Percentiles rank a stretch among this genome's conserved stretches.
Evolutionary conservation across 2,113 vertebrate genomes (phyloP).

Genomic region (Rhodinocichla rosea): DNA sequence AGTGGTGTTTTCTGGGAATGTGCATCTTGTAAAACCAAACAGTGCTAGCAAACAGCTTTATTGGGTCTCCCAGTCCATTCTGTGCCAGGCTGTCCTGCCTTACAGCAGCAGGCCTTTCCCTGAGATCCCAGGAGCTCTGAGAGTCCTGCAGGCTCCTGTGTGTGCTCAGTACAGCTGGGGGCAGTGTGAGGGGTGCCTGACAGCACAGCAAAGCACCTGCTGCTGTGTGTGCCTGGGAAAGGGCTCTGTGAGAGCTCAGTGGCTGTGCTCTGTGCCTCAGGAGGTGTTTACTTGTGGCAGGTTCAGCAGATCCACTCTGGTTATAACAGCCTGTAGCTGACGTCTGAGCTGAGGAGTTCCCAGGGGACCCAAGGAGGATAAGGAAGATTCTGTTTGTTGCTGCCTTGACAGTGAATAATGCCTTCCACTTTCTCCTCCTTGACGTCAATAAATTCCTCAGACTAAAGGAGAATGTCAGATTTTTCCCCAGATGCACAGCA

Average conservation of each 20-base stretch:
- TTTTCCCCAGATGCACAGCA: background rate
- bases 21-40: background rate
- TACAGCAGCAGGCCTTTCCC: rapidly evolving
- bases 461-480: background rate
- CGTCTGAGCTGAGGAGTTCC: background rate
- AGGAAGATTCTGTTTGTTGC: background rate
- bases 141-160: background rate
- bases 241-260: background rate
- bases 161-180: background rate
- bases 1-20: background rate
- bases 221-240: background rate
- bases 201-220: background rate
- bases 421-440: conserved; percentile 22
- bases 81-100: background rate
- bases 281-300: background rate
- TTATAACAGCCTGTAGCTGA: background rate
- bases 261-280: background rate
- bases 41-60: background rate
- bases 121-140: background rate
- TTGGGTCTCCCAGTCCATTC: background rate
- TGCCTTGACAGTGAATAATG: background rate
- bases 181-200: background rate
- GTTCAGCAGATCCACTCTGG: background rate
- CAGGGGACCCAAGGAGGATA: background rate
- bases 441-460: background rate